These are phyloP conservation scores for Seira ritae DNA, from an alignment of 2,888 invertebrate species.

Conservation along the genomic window DNA sequence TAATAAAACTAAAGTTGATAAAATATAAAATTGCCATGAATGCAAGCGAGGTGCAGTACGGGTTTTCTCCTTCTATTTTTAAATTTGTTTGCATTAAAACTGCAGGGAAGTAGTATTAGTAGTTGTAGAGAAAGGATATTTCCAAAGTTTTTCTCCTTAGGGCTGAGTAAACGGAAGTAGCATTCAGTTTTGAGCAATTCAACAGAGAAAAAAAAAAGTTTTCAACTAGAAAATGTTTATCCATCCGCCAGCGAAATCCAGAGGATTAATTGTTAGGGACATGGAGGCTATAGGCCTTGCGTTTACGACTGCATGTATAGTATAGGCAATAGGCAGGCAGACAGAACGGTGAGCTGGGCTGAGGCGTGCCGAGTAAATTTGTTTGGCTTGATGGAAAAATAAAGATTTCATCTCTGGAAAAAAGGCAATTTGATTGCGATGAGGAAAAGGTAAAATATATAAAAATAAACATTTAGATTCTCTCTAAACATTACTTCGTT, in stretches of 20 bases:
- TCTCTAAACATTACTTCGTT: background rate
- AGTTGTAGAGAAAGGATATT: background rate
- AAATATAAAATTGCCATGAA: background rate
- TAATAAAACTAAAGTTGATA: background rate
- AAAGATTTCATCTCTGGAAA: background rate
- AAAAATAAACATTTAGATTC: conserved; percentile 11
- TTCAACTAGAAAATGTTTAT: too few species aligned
- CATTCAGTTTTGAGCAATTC: background rate
- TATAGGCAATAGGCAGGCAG: too few species aligned
- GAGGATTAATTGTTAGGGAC: background rate
- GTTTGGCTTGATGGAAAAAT: conserved; percentile 2
- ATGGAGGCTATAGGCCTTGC: background rate
- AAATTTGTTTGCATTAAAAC: conserved; percentile 6
- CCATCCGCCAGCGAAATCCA: background rate
- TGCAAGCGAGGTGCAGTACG: background rate
- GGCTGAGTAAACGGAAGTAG: background rate
- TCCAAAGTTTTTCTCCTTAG: background rate
- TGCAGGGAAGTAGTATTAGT: background rate
- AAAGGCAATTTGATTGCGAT: background rate
- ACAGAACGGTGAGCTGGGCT: too few species aligned
- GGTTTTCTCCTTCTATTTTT: background rate
- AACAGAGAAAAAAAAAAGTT: too few species aligned
- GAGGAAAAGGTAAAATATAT: background rate
- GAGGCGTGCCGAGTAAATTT: conserved; percentile 8
- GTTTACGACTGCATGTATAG: background rate